These are phyloP conservation scores for Denticeps clupeoides DNA, from an alignment of 2,797 vertebrate species.

Conservation along the genomic window DNA sequence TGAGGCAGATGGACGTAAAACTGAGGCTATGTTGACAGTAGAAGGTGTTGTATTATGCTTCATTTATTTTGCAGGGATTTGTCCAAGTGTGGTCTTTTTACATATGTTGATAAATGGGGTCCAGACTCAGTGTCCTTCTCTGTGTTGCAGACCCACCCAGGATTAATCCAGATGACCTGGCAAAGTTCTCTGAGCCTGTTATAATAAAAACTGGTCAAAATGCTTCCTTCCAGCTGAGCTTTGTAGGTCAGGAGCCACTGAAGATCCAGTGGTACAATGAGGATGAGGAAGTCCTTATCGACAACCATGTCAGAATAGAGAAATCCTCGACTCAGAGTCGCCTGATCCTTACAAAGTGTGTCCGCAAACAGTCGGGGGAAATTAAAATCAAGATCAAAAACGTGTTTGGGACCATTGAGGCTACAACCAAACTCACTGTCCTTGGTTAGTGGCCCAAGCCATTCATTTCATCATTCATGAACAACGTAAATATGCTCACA, in stretches of 20 bases:
- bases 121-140: neutral
- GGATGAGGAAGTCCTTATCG: slow-evolving; percentile 55
- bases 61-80: too few species aligned
- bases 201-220: slow-evolving; percentile 67
- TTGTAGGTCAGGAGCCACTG: slow-evolving; percentile 65
- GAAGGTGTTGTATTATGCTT: slow-evolving; percentile 51
- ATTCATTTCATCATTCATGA: neutral
- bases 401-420: slow-evolving; percentile 61
- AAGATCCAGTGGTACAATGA: slow-evolving; percentile 74
- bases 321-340: slow-evolving; percentile 50
- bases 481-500: neutral
- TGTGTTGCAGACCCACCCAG: slow-evolving; percentile 65
- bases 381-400: slow-evolving; percentile 77
- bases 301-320: slow-evolving; percentile 54
- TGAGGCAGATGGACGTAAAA: slow-evolving; percentile 71
- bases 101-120: too few species aligned
- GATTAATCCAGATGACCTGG: slow-evolving; percentile 57
- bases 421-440: slow-evolving; percentile 60
- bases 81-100: too few species aligned
- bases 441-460: slow-evolving; percentile 53
- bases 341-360: slow-evolving; percentile 60
- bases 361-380: slow-evolving; percentile 65
- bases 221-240: slow-evolving; percentile 60
- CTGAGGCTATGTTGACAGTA: slow-evolving; percentile 62
- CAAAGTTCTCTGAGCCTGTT: slow-evolving; percentile 59